Base-by-base conservation (phyloP, 1,140 invertebrate genomes). In the Heliothis virescens region DNA sequence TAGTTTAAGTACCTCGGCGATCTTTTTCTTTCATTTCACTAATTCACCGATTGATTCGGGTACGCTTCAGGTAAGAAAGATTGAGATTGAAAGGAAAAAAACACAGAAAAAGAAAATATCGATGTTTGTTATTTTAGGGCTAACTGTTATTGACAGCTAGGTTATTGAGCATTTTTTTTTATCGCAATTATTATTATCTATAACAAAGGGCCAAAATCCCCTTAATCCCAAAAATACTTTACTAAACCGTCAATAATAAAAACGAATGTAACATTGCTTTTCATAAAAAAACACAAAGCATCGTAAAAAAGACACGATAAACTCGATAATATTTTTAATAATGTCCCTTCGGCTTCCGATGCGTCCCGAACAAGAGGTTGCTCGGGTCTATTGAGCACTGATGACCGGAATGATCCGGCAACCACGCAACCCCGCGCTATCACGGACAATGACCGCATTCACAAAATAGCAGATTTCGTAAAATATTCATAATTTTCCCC, bases 401-500 rank as follows among this genome's bases (percentile, higher is more conserved):
- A 87, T 88, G 84, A 85, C 82, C 86, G 84, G 81, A 87, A 85
- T 84, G 79, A 76, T 77, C 75, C 26, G 81, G 82, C 82, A 75
- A 82, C 63, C 76, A 76, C 81, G 79, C 78, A 81, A 73, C 55
- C 69, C 80, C 76, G 74, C 60, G 47, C 73, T 81, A 59, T 55
- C 62, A 71, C 48, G 48, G 86, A 90, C 88, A 90, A 91, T 86
- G 86, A 85, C 83, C 86, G 82, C 85, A 85, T 87, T 88, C 85
- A 87, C 78, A 83, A 88, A 88, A 90, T 87, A 85, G 71, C 76
- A 84, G 83, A 89, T 87, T 86, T 86, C 80, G 86, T 91, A 90
- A 89, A 91, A 91, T 90, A 92, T 91, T 91, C 89, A 92, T 91
- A 91, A 87, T 90, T 88, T 84, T 71, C 77, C 79, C 81, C 18